A percentile compares a stretch with the other conserved stretches of the same genome.
Conservation (phyloP, 2,888 invertebrate species). For the Macrophya annulata region DNA sequence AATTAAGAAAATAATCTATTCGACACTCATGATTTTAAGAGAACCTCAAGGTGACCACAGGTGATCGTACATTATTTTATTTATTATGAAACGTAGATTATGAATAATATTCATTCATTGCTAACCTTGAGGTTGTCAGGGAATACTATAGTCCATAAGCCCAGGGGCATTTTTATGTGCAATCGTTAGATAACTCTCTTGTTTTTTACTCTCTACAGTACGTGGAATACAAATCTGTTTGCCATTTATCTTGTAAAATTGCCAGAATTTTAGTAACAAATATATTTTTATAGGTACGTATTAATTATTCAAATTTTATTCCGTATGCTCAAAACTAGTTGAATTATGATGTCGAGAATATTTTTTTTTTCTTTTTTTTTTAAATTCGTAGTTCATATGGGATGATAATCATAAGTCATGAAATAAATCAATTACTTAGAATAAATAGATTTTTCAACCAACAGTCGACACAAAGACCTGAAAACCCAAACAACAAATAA, state of each 20-base stretch:
- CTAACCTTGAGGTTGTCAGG: slow-evolving; percentile 9
- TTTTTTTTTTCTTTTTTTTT: too few species aligned
- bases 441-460: not conserved
- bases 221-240: not conserved
- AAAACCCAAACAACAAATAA: not conserved
- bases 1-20: not conserved
- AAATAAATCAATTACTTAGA: not conserved
- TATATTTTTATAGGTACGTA: too few species aligned
- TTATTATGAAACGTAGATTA: not conserved
- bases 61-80: not conserved
- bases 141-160: not conserved
- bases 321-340: not conserved
- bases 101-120: not conserved
- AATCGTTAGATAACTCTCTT: not conserved
- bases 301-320: not conserved
- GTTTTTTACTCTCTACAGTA: not conserved
- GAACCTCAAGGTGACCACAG: not conserved
- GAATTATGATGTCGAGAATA: not conserved
- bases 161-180: not conserved
- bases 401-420: not conserved
- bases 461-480: not conserved
- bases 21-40: not conserved
- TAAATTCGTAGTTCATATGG: not conserved
- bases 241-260: not conserved
- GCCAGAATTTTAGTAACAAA: not conserved